Conservation (phyloP, 1,140 invertebrate genomes). For the Drosophila simulans region DNA sequence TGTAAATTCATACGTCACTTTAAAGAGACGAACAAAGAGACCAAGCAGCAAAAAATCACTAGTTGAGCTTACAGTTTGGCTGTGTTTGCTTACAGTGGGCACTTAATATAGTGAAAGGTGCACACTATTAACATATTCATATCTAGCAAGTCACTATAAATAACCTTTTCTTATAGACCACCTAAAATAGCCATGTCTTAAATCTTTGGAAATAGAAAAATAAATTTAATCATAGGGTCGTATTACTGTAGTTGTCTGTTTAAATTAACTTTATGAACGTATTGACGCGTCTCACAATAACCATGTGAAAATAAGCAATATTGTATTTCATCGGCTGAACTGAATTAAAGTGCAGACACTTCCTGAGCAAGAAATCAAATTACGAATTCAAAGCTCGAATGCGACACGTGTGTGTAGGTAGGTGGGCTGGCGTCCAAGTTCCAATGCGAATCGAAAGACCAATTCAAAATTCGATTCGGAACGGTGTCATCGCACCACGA, state of each 20-base stretch:
- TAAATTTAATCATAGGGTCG: too few species aligned
- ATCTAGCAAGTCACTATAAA: background rate
- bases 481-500: slow-evolving; percentile 31
- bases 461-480: slow-evolving; percentile 13
- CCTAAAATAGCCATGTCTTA: background rate
- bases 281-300: background rate
- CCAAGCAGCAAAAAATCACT: background rate
- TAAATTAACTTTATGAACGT: background rate
- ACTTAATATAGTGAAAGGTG: background rate
- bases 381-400: slow-evolving; percentile 43
- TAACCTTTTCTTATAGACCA: too few species aligned
- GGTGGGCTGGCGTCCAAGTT: slow-evolving; percentile 16
- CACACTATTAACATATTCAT: background rate
- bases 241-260: too few species aligned
- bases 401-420: slow-evolving; percentile 52
- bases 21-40: background rate
- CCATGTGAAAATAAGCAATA: slow-evolving; percentile 1
- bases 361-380: slow-evolving; percentile 45
- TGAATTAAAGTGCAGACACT: slow-evolving; percentile 61
- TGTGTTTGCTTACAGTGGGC: background rate
- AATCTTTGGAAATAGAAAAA: too few species aligned
- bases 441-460: slow-evolving; percentile 17
- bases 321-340: slow-evolving; percentile 15
- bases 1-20: background rate
- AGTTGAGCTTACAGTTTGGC: background rate